Conservation (phyloP, 92 coral and sea anemone genomes). For the Zoanthus sociatus region DNA sequence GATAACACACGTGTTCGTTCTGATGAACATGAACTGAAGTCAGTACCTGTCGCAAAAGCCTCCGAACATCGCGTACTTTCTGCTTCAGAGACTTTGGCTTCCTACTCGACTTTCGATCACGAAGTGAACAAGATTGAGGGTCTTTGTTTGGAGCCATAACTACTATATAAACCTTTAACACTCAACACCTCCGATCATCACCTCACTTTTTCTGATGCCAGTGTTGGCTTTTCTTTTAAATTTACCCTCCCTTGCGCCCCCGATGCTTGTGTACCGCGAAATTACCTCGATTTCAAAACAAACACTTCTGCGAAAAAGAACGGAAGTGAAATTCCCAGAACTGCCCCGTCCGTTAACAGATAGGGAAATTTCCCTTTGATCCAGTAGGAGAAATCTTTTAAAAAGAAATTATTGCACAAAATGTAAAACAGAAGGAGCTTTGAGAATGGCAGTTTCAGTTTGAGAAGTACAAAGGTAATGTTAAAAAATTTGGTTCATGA, state of each 20-base stretch:
- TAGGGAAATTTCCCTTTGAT: constrained; percentile 3
- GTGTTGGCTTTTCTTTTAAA: not conserved
- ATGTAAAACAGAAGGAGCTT: not conserved
- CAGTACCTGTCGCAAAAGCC: constrained; percentile 76
- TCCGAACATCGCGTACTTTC: constrained; percentile 73
- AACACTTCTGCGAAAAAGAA: constrained; percentile 6
- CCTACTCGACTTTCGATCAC: constrained; percentile 46
- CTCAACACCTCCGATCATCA: no score
- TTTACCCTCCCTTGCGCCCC: constrained; percentile 11
- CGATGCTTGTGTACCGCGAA: constrained; percentile 22
- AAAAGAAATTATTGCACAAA: not conserved
- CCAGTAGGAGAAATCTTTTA: not conserved
- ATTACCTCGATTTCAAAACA: constrained; percentile 27
- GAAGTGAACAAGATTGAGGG: constrained; percentile 1
- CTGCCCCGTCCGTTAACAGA: not conserved
- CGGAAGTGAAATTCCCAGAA: constrained; percentile 20
- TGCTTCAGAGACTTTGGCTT: constrained; percentile 72
- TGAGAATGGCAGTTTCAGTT: not conserved
- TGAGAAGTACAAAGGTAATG: not conserved
- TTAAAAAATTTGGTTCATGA: not conserved
- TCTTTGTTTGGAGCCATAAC: constrained; percentile 66
- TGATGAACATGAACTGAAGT: no score
- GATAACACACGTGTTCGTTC: no score
- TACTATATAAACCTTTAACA: no score
- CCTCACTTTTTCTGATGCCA: no score